Evolutionary conservation across 2,797 vertebrate genomes (phyloP).

Genomic region (Falco novaeseelandiae): DNA sequence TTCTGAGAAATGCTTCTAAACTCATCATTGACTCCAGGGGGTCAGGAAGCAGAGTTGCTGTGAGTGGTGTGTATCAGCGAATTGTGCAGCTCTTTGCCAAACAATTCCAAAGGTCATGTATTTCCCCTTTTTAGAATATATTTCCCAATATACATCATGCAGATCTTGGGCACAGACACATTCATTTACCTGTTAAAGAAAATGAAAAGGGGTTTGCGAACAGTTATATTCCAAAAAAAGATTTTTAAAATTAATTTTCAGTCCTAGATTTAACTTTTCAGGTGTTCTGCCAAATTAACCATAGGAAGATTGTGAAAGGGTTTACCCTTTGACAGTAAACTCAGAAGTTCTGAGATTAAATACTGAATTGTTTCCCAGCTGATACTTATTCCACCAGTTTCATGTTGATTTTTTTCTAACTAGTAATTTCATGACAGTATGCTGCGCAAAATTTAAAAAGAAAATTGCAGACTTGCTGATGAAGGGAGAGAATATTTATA

Average conservation of each 20-base stretch:
- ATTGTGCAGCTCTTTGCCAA: neutral
- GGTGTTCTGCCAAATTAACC: neutral
- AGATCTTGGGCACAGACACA: neutral
- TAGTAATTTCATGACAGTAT: neutral
- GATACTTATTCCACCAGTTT: neutral
- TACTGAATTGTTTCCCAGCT: neutral
- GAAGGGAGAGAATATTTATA: neutral
- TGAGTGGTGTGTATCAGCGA: neutral
- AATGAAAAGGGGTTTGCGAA: neutral
- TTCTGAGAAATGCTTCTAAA: neutral
- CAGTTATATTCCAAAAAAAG: neutral
- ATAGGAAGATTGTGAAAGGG: neutral
- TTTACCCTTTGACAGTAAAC: neutral
- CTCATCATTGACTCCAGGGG: neutral
- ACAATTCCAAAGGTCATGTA: neutral
- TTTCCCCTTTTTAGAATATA: neutral
- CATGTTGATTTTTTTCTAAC: neutral
- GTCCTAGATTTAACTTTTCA: neutral
- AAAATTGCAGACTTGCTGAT: neutral
- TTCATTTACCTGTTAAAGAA: neutral
- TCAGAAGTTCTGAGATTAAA: neutral
- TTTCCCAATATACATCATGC: neutral
- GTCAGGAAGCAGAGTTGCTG: neutral
- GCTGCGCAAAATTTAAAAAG: neutral
- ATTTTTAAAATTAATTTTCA: neutral